These are phyloP conservation scores for Tamandua tetradactyla DNA, from an alignment of 2,797 vertebrate genomes.

Conservation along the genomic window DNA sequence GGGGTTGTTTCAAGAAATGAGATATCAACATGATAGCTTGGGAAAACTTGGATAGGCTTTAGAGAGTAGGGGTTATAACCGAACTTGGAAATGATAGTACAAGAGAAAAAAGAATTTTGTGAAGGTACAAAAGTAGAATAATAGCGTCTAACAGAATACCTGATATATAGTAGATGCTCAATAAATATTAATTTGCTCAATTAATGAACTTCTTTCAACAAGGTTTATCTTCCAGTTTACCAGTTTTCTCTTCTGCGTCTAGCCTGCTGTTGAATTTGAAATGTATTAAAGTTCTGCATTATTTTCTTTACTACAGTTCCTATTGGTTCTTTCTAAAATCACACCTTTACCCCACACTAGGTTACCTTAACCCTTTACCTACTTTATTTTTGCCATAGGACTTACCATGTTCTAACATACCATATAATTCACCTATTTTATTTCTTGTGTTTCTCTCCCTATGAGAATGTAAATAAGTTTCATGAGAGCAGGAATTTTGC, in stretches of 20 bases:
- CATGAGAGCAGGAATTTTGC: slow-evolving; percentile 14
- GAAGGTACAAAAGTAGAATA: background rate
- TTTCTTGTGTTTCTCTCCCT: background rate
- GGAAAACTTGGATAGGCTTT: background rate
- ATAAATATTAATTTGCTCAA: slow-evolving; percentile 2
- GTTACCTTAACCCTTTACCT: background rate
- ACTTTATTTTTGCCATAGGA: background rate
- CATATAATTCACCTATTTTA: background rate
- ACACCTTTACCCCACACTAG: background rate
- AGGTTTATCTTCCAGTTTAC: background rate
- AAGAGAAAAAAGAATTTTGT: slow-evolving; percentile 41
- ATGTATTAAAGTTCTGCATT: slow-evolving; percentile 28
- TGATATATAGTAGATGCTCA: background rate
- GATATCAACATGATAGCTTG: background rate
- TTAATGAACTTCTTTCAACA: slow-evolving; percentile 29
- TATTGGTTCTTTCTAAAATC: slow-evolving; percentile 36
- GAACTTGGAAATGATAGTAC: background rate
- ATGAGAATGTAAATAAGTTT: background rate
- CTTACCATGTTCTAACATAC: background rate
- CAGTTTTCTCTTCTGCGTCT: background rate
- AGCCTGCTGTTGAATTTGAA: slow-evolving; percentile 11
- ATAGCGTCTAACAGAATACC: background rate
- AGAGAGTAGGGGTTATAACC: background rate
- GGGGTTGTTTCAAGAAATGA: background rate
- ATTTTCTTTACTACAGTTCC: slow-evolving; percentile 41